A percentile compares a stretch with the other conserved stretches of the same genome.
Evolutionary conservation across 1,140 invertebrate species (phyloP).

Genomic region (Rhopalosiphum padi): DNA sequence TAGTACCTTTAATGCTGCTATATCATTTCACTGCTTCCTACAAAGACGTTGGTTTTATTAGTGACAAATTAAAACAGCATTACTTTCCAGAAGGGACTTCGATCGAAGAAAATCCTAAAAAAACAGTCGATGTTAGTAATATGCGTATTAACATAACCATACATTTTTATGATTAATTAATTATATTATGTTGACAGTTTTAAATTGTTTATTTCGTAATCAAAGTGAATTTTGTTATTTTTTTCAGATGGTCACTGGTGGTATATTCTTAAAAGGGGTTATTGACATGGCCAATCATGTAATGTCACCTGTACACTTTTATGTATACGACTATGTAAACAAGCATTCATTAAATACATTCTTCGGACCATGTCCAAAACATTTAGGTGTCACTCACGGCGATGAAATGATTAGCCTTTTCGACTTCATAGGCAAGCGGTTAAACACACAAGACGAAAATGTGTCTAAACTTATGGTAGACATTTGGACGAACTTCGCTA

Average conservation of each 20-base stretch:
- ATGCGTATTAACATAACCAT: not conserved
- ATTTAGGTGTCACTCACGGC: not conserved
- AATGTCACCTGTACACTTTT: slow-evolving; percentile 38
- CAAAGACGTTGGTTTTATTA: not conserved
- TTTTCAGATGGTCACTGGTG: slow-evolving; percentile 23
- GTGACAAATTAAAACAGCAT: not conserved
- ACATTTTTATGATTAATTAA: not conserved
- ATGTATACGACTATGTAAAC: slow-evolving; percentile 27
- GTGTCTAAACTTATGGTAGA: not conserved
- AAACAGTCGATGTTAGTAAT: not conserved
- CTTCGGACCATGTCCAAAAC: slow-evolving; percentile 30
- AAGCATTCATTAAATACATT: not conserved
- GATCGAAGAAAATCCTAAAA: not conserved
- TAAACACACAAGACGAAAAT: not conserved
- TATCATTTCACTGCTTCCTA: slow-evolving; percentile 23
- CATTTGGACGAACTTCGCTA: slow-evolving; percentile 29
- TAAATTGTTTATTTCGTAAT: not conserved
- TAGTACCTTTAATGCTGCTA: not conserved
- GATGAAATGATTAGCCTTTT: slow-evolving; percentile 33
- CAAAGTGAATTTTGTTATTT: not conserved
- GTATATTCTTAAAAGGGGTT: slow-evolving; percentile 6
- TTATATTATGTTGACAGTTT: not conserved
- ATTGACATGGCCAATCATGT: slow-evolving; percentile 29
- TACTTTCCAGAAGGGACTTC: not conserved
- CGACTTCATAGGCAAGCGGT: not conserved